Conservation (phyloP, 2,888 invertebrate species). For the Patella caerulea region DNA sequence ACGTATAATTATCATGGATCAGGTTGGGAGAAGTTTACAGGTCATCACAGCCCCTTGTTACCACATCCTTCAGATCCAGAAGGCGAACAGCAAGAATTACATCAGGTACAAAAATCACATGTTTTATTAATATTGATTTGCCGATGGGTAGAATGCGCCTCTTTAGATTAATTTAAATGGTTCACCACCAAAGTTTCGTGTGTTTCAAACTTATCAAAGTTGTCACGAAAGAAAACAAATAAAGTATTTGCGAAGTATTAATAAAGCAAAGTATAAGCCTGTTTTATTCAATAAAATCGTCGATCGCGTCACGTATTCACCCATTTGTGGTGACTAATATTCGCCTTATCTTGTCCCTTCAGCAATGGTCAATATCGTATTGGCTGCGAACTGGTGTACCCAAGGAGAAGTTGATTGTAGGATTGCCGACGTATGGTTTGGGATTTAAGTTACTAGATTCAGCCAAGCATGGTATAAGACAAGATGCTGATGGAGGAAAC, state of each 20-base stretch:
- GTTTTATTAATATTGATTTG: too few relatives aligned
- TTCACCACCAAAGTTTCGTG: too few relatives aligned
- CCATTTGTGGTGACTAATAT: too few relatives aligned
- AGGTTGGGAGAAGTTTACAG: conserved; percentile 57
- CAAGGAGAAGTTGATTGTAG: conserved; percentile 40
- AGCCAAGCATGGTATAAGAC: conserved; percentile 76
- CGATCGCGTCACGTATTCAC: too few relatives aligned
- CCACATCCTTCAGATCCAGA: conserved; percentile 48
- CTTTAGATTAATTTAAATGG: too few relatives aligned
- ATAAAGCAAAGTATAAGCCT: too few relatives aligned
- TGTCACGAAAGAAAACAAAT: too few relatives aligned
- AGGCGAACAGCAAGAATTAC: conserved; percentile 55
- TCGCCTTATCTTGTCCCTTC: not conserved
- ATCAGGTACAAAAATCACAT: conserved; percentile 44
- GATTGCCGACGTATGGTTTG: conserved; percentile 47
- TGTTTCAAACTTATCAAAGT: too few relatives aligned
- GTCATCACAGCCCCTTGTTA: conserved; percentile 56
- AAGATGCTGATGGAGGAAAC: conserved; percentile 91
- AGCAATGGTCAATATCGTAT: conserved; percentile 58
- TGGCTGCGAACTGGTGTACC: conserved; percentile 44
- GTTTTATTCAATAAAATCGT: too few relatives aligned
- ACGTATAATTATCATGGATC: conserved; percentile 65
- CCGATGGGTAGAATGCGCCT: too few relatives aligned
- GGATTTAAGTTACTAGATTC: conserved; percentile 52
- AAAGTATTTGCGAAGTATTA: too few relatives aligned